Evolutionary conservation across 2,888 invertebrate genomes (phyloP).

Genomic region (Hecatera dysodea): DNA sequence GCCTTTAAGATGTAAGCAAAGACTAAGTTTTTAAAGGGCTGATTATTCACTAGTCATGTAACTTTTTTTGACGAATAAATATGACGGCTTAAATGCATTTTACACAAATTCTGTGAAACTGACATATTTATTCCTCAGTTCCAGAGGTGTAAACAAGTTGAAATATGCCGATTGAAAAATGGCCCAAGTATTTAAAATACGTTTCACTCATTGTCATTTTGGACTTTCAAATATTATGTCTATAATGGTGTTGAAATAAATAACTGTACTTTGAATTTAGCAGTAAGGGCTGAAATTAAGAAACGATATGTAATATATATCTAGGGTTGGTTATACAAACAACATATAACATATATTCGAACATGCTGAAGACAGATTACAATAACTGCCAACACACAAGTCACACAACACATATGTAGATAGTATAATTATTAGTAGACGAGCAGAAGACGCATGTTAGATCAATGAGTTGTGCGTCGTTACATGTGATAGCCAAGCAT

Average conservation of each 20-base stretch:
- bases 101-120: background rate
- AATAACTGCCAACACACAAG: conserved; percentile 54
- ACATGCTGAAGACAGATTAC: conserved; percentile 17
- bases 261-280: background rate
- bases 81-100: background rate
- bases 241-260: background rate
- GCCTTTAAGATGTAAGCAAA: background rate
- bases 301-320: background rate
- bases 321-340: background rate
- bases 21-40: background rate
- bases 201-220: background rate
- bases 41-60: background rate
- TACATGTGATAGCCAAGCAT: conserved; percentile 63
- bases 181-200: background rate
- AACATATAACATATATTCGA: conserved; percentile 16
- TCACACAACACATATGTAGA: background rate
- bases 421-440: conserved; percentile 57
- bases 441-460: conserved; percentile 63
- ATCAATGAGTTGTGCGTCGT: conserved; percentile 33
- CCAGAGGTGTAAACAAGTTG: background rate
- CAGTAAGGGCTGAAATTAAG: conserved; percentile 4
- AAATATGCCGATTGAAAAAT: background rate
- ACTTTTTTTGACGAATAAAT: background rate
- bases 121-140: background rate
- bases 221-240: background rate